Evolutionary conservation across 2,888 invertebrate genomes (phyloP), one percentile per base, ranked within the genome.

Genomic region (Drosophila silvestris): DNA sequence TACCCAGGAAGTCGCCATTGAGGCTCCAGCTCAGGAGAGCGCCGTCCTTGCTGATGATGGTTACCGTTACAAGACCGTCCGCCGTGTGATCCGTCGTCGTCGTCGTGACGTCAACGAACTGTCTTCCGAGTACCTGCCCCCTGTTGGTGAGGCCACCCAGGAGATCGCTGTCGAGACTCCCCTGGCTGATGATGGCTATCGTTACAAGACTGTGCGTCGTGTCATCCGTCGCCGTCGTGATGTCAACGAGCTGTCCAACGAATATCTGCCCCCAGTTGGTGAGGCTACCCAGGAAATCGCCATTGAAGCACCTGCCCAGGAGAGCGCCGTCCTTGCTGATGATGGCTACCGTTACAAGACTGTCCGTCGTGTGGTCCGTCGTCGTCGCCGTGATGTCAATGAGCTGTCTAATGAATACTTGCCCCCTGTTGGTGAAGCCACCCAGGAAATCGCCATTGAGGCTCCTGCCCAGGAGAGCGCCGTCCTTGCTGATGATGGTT

Each of bases 261-360:
- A 92, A 22, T 91, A 91, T 47, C 58, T 92, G 70, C 91, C 91
- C 51, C 89, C 92, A 0, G 65, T 67, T 1, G 75, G 62, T 19
- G 82, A 62, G 5, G 77, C 61, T 0, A 19, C 57, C 30, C 64
- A 81, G 61, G 76, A 47, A 0, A 35, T 77, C 32, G 61, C 76
- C 0, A 28, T 72, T 0, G 79, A 62, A 35, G 59, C 59, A 79
- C 72, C 69, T 2, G 54, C 63, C 12, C 71, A 75, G 47, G 77
- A 77, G 0, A 22, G 58, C 19, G 81, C 82, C 47, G 59, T 51
- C 16, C 70, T 91, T 6, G 79, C 85, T 35, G 77, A 84, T 59
- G 90, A 91, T 78, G 91, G 91, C 9, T 91, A 91, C 64, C 89
- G 84, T 67, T 91, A 91, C 81, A 90, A 90, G 70, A 82, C 83